Conservation (phyloP, 1,140 invertebrate genomes). For the Pinna nobilis region DNA sequence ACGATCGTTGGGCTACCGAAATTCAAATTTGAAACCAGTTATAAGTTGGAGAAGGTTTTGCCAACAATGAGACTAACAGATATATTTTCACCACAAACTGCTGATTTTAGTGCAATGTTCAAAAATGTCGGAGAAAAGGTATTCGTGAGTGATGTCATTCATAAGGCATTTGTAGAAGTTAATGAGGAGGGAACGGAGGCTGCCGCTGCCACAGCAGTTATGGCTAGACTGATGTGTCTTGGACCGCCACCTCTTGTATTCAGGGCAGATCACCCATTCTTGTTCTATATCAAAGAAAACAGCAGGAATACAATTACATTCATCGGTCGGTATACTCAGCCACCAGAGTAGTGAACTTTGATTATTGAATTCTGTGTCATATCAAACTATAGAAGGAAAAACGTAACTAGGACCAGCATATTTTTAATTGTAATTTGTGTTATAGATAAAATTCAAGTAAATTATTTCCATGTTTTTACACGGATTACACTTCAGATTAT, state of each 20-base stretch:
- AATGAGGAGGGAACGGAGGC: constrained; percentile 74
- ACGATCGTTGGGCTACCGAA: constrained; percentile 77
- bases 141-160: constrained; percentile 57
- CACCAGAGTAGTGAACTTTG: background rate
- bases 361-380: no score
- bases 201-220: constrained; percentile 66
- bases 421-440: no score
- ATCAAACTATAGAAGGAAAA: no score
- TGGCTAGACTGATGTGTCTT: background rate
- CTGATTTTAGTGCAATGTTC: constrained; percentile 78
- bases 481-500: no score
- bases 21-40: constrained; percentile 80
- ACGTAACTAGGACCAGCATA: no score
- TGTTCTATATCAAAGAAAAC: constrained; percentile 32
- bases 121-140: background rate
- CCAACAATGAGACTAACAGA: constrained; percentile 77
- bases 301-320: constrained; percentile 14
- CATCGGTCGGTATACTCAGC: constrained; percentile 21
- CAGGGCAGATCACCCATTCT: constrained; percentile 31
- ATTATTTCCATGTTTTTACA: no score
- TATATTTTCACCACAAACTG: constrained; percentile 78
- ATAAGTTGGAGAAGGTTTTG: constrained; percentile 76
- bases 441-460: no score
- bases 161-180: constrained; percentile 72
- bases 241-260: constrained; percentile 3